phyloP scores from a whole-genome alignment of 2,113 vertebrate genomes.

The Cariama cristata region DNA sequence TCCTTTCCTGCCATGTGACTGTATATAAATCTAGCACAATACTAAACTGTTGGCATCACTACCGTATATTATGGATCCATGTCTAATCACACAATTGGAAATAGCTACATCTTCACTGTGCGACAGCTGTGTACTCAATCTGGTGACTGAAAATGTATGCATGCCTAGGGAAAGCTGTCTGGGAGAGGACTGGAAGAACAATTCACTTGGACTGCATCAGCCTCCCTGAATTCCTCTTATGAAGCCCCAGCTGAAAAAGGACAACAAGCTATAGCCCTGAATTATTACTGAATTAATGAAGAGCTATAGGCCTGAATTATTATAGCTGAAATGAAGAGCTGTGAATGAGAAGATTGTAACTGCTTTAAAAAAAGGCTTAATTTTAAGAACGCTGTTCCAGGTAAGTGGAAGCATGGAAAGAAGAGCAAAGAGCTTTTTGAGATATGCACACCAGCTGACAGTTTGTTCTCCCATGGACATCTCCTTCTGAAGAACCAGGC shows the following conservation, averaged over 20 bases:
- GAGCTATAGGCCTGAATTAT: conserved; percentile 16
- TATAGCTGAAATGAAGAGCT: neutral
- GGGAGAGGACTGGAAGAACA: conserved; percentile 39
- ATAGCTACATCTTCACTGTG: conserved; percentile 3
- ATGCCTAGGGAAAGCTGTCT: conserved; percentile 43
- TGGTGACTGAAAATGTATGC: conserved; percentile 31
- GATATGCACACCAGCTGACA: neutral
- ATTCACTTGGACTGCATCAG: conserved; percentile 20
- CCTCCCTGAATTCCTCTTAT: neutral
- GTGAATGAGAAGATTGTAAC: neutral
- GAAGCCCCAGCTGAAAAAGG: conserved; percentile 37
- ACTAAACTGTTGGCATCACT: neutral
- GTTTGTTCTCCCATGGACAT: neutral
- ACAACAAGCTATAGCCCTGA: conserved; percentile 23
- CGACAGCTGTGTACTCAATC: conserved; percentile 52
- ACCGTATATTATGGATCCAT: neutral
- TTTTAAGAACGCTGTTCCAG: neutral
- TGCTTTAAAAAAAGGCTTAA: neutral
- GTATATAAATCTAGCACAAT: neutral
- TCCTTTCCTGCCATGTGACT: neutral
- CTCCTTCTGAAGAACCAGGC: neutral
- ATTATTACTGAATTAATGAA: conserved; percentile 1
- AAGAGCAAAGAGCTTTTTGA: neutral
- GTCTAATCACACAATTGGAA: conserved; percentile 20
- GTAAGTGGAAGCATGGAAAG: neutral